phyloP scores from a whole-genome alignment of 2,797 vertebrate species.

The Lacerta agilis region DNA sequence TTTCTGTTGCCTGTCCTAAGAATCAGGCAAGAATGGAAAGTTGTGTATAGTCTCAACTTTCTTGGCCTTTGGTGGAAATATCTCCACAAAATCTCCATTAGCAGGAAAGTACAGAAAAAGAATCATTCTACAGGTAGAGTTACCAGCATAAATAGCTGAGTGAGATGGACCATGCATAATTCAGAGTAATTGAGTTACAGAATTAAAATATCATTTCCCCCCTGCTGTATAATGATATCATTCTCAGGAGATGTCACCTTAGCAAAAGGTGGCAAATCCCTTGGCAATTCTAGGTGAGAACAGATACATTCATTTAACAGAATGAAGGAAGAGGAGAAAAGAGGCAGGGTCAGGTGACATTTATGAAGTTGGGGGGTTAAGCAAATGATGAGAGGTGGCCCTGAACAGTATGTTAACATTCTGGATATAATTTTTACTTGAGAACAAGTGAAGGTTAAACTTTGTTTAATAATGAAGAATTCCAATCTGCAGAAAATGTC shows the following conservation, averaged over 20 bases:
- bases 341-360: conserved; percentile 38
- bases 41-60: not conserved
- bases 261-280: conserved; percentile 47
- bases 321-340: conserved; percentile 9
- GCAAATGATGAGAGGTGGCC: conserved; percentile 28
- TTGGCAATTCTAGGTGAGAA: conserved; percentile 43
- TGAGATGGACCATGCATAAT: conserved; percentile 56
- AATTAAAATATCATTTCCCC: conserved; percentile 59
- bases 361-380: conserved; percentile 38
- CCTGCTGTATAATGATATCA: conserved; percentile 37
- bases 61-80: not conserved
- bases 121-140: conserved; percentile 51
- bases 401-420: conserved; percentile 31
- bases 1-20: not conserved
- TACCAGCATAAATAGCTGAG: conserved; percentile 56
- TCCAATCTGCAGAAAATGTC: conserved; percentile 44
- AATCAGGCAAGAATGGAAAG: not conserved
- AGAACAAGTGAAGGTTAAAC: conserved; percentile 54
- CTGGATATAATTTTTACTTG: conserved; percentile 27
- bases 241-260: conserved; percentile 36
- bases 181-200: conserved; percentile 56
- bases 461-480: conserved; percentile 49
- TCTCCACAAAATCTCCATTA: conserved; percentile 53
- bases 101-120: conserved; percentile 43
- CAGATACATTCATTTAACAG: conserved; percentile 27